Base-by-base conservation (phyloP, 2,888 invertebrate species). In the Isotomurus palustris region DNA sequence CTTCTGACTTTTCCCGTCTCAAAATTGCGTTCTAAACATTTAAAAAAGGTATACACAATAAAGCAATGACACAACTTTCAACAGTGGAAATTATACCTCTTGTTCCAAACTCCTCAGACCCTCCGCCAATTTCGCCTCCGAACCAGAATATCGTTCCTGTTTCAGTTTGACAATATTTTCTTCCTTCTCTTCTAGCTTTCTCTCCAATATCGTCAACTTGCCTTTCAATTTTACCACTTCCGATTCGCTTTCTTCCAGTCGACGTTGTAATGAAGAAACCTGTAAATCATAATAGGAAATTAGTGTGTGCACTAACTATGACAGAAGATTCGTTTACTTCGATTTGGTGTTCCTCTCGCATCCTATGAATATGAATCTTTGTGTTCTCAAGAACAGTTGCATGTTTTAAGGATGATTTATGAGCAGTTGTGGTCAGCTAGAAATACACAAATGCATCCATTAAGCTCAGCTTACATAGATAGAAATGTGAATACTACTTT, bases 131-230 rank as follows among this genome's bases (percentile, higher is more conserved):
- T 49, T 40, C 1, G 32, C 12, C 45, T 64, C 60, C 3, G 67
- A 62, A 12, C 48, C 44, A 45, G 55, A 28, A 21, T 49, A 22
- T 45, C 58, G 51, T 1, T 43, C 32, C 12, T 53, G 51, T 17
- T 48, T 52, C 14, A 67, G 40, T 17, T 53, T 47, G 6, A 50
- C 40, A 21, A 67, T 61, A 43, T 59, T 54, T 1, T 61, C 59
- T 22, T 67, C 67, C 41, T 58, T 62, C 2, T 51, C 51, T 45
- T 65, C 61, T 3, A 67, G n/a, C 36, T 61, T 61, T 21, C 53
- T 53, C 36, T 67, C 67, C 19, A 67, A 41, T 6, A 55, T 36
- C 4, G 24, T 4, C 1, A 58, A 14, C 32, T 63, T 60, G 2
- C 53, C 62, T 41, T 56, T 60, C 19, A 52, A 28, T 14, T 60